phyloP scores from a whole-genome alignment of 1,140 invertebrate genomes.

The Hyposmocoma kahamanoa region DNA sequence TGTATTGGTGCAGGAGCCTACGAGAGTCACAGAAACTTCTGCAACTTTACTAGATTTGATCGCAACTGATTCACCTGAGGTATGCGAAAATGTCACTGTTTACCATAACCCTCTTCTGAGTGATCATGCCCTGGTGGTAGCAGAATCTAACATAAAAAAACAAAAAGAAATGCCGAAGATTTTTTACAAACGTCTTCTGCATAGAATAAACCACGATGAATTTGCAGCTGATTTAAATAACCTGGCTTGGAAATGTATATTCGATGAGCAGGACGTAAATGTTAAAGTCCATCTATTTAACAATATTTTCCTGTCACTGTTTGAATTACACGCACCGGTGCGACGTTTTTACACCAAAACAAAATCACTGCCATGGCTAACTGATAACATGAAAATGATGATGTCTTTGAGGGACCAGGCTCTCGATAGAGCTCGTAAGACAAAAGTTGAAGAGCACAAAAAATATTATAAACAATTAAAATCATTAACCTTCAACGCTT shows the following conservation, averaged over 20 bases:
- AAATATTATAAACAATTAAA: constrained; percentile 1
- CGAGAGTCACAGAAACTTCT: constrained; percentile 15
- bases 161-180: constrained; percentile 1
- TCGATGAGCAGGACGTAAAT: not conserved
- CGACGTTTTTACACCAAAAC: not conserved
- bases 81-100: constrained; percentile 16
- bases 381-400: constrained; percentile 7
- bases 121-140: constrained; percentile 20
- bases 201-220: not conserved
- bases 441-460: not conserved
- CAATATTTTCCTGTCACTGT: not conserved
- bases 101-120: constrained; percentile 20
- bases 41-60: constrained; percentile 18
- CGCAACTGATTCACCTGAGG: constrained; percentile 9
- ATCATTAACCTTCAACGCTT: not conserved
- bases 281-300: not conserved
- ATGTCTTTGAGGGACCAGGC: not conserved
- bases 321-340: constrained; percentile 11
- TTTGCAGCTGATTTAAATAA: not conserved
- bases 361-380: constrained; percentile 9
- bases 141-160: constrained; percentile 17
- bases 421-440: not conserved
- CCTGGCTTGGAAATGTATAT: not conserved
- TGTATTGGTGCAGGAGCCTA: constrained; percentile 22
- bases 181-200: not conserved